These are phyloP conservation scores for Eumerus sabulonum DNA, from an alignment of 2,888 invertebrate genomes.

Conservation along the genomic window DNA sequence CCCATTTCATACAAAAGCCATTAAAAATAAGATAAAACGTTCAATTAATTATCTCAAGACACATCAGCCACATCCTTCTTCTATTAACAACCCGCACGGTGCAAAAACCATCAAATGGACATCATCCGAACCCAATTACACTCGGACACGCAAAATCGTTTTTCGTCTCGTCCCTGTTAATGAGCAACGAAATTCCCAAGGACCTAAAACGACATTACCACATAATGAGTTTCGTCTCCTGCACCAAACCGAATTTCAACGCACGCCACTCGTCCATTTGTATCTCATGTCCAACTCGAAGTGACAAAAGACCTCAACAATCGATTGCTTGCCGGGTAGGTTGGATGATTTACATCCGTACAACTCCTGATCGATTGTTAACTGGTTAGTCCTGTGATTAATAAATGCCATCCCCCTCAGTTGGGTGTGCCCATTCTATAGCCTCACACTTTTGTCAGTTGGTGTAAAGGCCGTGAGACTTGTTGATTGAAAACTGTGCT, in stretches of 20 bases:
- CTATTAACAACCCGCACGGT: too few relatives aligned
- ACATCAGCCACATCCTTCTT: conserved; percentile 31
- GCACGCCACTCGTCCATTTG: conserved; percentile 19
- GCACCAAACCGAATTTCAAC: background rate
- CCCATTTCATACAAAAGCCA: too few relatives aligned
- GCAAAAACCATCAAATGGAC: conserved; percentile 26
- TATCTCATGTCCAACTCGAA: conserved; percentile 23
- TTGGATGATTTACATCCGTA: conserved; percentile 43
- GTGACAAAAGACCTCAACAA: conserved; percentile 44
- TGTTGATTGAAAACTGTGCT: conserved; percentile 61
- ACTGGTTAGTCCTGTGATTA: conserved; percentile 48
- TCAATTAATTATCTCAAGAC: conserved; percentile 44
- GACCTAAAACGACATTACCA: conserved; percentile 52
- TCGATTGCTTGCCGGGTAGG: conserved; percentile 2
- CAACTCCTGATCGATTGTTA: conserved; percentile 51
- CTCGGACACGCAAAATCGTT: conserved; percentile 62
- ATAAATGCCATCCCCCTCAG: conserved; percentile 37
- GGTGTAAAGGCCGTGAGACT: conserved; percentile 31
- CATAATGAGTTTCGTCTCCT: conserved; percentile 25
- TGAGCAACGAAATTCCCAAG: conserved; percentile 63
- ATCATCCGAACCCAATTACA: conserved; percentile 55
- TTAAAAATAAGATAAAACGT: conserved; percentile 13
- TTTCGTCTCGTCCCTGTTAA: conserved; percentile 47
- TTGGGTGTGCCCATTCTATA: too few relatives aligned
- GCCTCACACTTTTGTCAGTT: background rate